Evolutionary conservation across 2,113 vertebrate species (phyloP), one percentile per base, ranked within the genome.

Genomic region (Marmota flaviventris): DNA sequence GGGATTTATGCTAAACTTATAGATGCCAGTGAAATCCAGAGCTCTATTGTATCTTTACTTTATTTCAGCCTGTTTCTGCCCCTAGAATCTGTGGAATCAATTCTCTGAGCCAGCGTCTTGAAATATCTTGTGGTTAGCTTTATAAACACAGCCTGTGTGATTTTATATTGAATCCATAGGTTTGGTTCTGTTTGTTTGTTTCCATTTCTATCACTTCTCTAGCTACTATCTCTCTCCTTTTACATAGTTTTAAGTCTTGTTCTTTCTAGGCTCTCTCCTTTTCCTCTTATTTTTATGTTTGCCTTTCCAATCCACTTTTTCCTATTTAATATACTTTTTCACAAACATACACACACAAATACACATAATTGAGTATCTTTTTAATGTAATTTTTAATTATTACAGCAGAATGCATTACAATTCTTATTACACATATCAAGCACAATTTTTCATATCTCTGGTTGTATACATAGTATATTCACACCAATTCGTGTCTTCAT

Each of bases 161-260:
- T 69, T 73, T 94, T 65, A 34, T 58, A 29, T 72, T 67, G n/a
- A 12, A 13, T 45, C 53, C 70, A 29, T n/a, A 14, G 75, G 29
- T 90, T 67, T 91, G 13, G 61, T 27, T 63, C 27, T 39, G 39
- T n/a, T 34, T 39, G 39, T n/a, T 73, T 73, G 45, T 51, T 91
- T 79, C n/a, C 24, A 78, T 89, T 81, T 42, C 20, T 78, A n/a
- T 61, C 45, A 61, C 11, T 91, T 93, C 91, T 77, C 32, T 94
- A 42, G 89, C 45, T 76, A 34, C 27, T 81, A 4, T 7, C 14
- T 2, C 20, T 3, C 7, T 0, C 2, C 76, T 51, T 70, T 4
- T 37, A 8, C 69, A n/a, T 70, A 51, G 14, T 16, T 94, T 67
- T 56, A 48, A 73, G 48, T 53, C 6, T 91, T 83, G 5, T 32